Evolutionary conservation across 2,797 vertebrate species (phyloP), one percentile per base, ranked within the genome.

Genomic region (Peromyscus eremicus): DNA sequence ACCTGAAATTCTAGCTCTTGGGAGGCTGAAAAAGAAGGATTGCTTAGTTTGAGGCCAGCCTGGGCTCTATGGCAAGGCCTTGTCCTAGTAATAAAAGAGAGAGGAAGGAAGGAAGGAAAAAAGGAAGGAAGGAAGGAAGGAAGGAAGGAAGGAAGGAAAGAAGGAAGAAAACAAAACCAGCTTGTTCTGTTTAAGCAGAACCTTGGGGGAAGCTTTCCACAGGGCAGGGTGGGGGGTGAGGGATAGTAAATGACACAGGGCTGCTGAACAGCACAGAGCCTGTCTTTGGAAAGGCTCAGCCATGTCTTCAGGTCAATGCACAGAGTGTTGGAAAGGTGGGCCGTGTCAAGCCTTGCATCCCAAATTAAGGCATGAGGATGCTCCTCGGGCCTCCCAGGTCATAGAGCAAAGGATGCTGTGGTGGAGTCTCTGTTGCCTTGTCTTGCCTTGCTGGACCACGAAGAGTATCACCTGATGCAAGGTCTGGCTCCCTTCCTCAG

Each of bases 401-500:
- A 21, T 40, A 34, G 62, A 49, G 16, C 75, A 87, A 34, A 55
- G 52, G 52, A 12, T 10, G 21, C 77, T 49, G 82, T 23, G 5
- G 37, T 19, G 75, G 52, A 92, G 21, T 91, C 13, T 19, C 85
- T 8, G n/a, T 77, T 60, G 23, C 52, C 23, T 76, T 73, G 34
- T 6, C 66, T 87, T 75, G 40, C 52, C 32, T 76, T 85, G 66
- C 64, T 55, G 46, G 76, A 34, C 46, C 21, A 40, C 6, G 1
- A 71, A 40, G 32, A 81, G 32, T 17, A 5, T 64, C 14, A 1
- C 49, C 66, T 37, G n/a, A 57, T 13, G 8, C 37, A 32, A 70
- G 23, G 19, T 84, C 68, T 83, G 52, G 37, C 89, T 96, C 88
- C 12, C 86, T 81, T 73, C 96, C 25, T 0, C 92, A 99, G 99